Conservation (phyloP, 2,797 vertebrate genomes). For the Rhinatrema bivittatum region DNA sequence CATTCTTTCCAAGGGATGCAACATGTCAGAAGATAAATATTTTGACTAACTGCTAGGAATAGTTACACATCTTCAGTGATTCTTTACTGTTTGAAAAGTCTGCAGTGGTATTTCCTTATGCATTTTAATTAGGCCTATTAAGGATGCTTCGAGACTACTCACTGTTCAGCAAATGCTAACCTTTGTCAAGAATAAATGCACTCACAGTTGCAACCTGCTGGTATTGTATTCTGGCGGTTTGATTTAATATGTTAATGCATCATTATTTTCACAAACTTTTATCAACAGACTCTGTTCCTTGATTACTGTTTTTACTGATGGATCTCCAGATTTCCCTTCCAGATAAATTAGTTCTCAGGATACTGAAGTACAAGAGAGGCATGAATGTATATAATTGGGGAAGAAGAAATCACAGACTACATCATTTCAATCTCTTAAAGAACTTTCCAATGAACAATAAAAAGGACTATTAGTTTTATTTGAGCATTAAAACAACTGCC, state of each 20-base stretch:
- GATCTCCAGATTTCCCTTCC: conserved; percentile 26
- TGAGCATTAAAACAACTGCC: conserved; percentile 15
- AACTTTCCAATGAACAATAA: conserved; percentile 20
- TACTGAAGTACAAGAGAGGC: too few relatives aligned
- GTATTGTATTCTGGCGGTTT: too few relatives aligned
- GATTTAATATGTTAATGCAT: conserved; percentile 11
- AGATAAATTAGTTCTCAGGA: too few relatives aligned
- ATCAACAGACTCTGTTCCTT: conserved; percentile 21
- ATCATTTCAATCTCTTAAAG: too few relatives aligned
- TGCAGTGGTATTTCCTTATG: conserved; percentile 20
- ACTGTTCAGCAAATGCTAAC: accelerated
- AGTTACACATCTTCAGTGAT: background rate
- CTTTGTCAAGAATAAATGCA: conserved; percentile 20
- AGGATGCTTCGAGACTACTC: too few relatives aligned
- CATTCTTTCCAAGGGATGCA: too few relatives aligned
- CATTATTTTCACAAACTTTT: conserved; percentile 19
- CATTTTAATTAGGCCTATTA: conserved; percentile 26
- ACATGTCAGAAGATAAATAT: too few relatives aligned
- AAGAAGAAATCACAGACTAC: too few relatives aligned
- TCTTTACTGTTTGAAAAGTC: conserved; percentile 1
- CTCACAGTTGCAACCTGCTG: background rate
- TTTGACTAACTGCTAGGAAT: too few relatives aligned
- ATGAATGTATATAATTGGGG: too few relatives aligned
- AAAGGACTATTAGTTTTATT: conserved; percentile 9
- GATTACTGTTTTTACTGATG: conserved; percentile 32